Evolutionary conservation across 2,113 vertebrate genomes (phyloP), one percentile per base, ranked within the genome.

Genomic region (Nannobrachium achirus): DNA sequence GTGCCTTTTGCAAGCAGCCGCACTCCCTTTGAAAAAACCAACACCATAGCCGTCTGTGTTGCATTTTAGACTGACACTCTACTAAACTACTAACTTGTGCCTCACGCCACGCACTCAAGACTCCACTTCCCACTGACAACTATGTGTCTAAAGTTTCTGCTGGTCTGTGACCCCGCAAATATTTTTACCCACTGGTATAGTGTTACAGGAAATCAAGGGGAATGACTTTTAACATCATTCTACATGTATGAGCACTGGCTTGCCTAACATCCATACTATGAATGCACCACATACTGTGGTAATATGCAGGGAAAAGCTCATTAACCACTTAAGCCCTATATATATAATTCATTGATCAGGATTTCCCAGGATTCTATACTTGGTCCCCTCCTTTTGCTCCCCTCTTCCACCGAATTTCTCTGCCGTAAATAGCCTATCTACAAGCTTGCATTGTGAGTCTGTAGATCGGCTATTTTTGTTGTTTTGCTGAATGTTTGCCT

Each of bases 121-220:
- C 89, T 80, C 60, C 10, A 76, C 87, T 84, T 88, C 85, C 77
- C 78, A 79, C 83, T 64, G 79, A 33, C 62, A 80, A 91, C 87
- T 82, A 83, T 55, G 84, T 85, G 91, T 90, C 93, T 92, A 91
- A 80, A 85, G 91, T 94, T 95, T 94, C 92, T 90, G 75, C 89
- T 83, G 91, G 87, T 82, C 87, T 69, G 83, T 89, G 86, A 89
- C 89, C 92, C 91, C 92, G 90, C 93, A 95, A 93, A 96, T 96
- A 97, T 95, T 97, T 98, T 97, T 96, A 96, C 94, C 93, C 91
- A 85, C 89, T 88, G 90, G 94, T 94, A 94, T 97, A 94, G 91
- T 91, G 93, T 97, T 97, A 98, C 96, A 97, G 95, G 94, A 98
- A 98, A 96, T 96, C 87, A 93, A 91, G 92, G 91, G 91, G 91